Percentiles rank a stretch among this genome's conserved stretches.
Evolutionary conservation across 2,888 invertebrate species (phyloP).

Genomic region (Eupelmus urozonus): DNA sequence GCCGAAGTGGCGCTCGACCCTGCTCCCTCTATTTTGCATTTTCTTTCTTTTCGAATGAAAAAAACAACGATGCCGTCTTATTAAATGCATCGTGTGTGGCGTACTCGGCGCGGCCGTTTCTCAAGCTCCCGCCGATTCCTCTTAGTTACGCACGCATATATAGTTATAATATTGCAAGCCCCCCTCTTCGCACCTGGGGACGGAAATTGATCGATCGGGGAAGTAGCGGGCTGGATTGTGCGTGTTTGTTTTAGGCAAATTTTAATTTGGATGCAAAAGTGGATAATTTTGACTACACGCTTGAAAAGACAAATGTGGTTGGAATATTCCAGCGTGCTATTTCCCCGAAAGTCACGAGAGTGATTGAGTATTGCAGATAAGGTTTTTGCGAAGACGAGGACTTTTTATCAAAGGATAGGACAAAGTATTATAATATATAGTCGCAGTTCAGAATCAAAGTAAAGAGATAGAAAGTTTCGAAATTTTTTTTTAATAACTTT

Average conservation of each 20-base stretch:
- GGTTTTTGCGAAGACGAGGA: constrained; percentile 26
- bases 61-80: background rate
- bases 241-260: too few relatives aligned
- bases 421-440: constrained; percentile 21
- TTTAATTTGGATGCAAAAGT: too few relatives aligned
- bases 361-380: constrained; percentile 36
- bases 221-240: too few relatives aligned
- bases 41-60: background rate
- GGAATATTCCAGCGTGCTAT: too few relatives aligned
- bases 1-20: constrained; percentile 14
- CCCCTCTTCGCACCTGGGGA: constrained; percentile 27
- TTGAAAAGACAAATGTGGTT: too few relatives aligned
- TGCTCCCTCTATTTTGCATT: background rate
- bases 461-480: background rate
- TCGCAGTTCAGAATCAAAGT: constrained; percentile 47
- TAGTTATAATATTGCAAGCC: constrained; percentile 22
- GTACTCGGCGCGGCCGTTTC: constrained; percentile 37
- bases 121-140: constrained; percentile 40
- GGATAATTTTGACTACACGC: too few relatives aligned
- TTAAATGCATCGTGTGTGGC: background rate
- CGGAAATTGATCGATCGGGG: background rate
- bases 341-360: background rate
- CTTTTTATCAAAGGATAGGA: constrained; percentile 44
- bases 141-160: constrained; percentile 22
- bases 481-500: background rate